These are phyloP conservation scores for Girardinichthys multiradiatus DNA, from an alignment of 2,113 vertebrate genomes.

Conservation along the genomic window DNA sequence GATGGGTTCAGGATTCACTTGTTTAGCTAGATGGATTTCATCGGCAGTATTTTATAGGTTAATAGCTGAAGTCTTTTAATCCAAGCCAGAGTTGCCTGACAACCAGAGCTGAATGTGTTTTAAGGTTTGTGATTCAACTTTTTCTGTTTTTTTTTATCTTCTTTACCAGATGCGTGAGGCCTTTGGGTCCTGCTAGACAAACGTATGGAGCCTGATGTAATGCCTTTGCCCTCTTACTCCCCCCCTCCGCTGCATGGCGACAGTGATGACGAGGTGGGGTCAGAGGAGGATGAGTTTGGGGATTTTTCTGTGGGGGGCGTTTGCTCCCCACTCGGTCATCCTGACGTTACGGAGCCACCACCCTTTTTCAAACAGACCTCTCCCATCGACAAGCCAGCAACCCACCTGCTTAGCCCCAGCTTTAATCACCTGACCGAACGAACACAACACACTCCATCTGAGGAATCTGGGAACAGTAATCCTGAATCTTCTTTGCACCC, in stretches of 20 bases:
- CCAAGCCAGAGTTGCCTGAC: too few relatives aligned
- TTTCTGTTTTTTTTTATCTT: not conserved
- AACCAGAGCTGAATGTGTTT: too few relatives aligned
- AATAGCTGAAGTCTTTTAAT: too few relatives aligned
- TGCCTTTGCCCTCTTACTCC: slow-evolving; percentile 88
- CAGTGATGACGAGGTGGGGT: slow-evolving; percentile 62
- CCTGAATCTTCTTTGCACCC: slow-evolving; percentile 68
- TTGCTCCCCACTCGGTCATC: slow-evolving; percentile 78
- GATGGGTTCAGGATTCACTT: too few relatives aligned
- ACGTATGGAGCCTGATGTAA: slow-evolving; percentile 90
- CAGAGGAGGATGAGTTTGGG: slow-evolving; percentile 90
- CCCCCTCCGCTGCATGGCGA: slow-evolving; percentile 86
- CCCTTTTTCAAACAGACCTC: slow-evolving; percentile 65
- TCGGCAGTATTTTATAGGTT: too few relatives aligned
- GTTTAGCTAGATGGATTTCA: too few relatives aligned
- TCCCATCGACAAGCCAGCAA: slow-evolving; percentile 79
- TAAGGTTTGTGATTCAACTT: not conserved
- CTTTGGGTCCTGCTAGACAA: slow-evolving; percentile 70
- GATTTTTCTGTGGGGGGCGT: slow-evolving; percentile 84
- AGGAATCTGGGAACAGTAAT: slow-evolving; percentile 36
- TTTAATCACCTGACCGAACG: slow-evolving; percentile 69
- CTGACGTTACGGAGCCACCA: slow-evolving; percentile 79
- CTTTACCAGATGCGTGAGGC: slow-evolving; percentile 77
- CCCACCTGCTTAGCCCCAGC: slow-evolving; percentile 73
- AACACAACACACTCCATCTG: slow-evolving; percentile 63